Evolutionary conservation across 2,797 vertebrate genomes (phyloP), one percentile per base, ranked within the genome.

Genomic region (Syngnathus acus): DNA sequence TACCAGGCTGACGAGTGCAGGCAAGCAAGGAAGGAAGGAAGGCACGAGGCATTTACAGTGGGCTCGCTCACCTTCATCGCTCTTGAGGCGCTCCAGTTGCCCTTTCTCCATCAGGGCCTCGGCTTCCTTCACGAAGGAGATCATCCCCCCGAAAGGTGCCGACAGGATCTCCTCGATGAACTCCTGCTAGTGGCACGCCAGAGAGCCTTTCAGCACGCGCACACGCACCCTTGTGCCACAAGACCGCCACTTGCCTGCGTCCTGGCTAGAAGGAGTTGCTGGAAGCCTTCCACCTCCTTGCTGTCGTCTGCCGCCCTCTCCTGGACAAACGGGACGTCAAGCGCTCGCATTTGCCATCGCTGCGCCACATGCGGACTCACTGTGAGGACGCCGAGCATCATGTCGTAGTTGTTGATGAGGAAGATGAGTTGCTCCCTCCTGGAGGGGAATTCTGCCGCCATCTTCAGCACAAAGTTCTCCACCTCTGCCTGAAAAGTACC

Each of bases 361-460:
- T 32, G 26, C 26, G 26, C 26, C 26, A 32, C 4, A 4, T 2
- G 40, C 13, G 42, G 40, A 4, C 66, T 85, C 78, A 95, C 95
- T 94, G 94, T 95, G 21, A 97, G 91, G 60, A 97, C 95, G 0
- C 92, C 89, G 64, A 97, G 90, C 94, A 97, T 87, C 95, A 97
- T 97, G 86, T 97, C 95, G 0, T 97, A 97, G 89, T 97, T 97
- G 89, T 97, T 97, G 70, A 97, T 96, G 73, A 97, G 93, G 85
- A 97, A 97, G 78, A 96, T 92, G 11, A 97, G 94, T 82, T 97
- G 95, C 66, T 97, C 95, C 78, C 92, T 90, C 69, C 95, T 91
- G 8, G 95, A 96, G 1, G 95, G 94, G 83, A 97, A 97, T 79
- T 97, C 95, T 0, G 94, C 95, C 0, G 95, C 95, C 90, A 97